phyloP scores from a whole-genome alignment of 1,140 invertebrate species.

The Subanguina moxae region DNA sequence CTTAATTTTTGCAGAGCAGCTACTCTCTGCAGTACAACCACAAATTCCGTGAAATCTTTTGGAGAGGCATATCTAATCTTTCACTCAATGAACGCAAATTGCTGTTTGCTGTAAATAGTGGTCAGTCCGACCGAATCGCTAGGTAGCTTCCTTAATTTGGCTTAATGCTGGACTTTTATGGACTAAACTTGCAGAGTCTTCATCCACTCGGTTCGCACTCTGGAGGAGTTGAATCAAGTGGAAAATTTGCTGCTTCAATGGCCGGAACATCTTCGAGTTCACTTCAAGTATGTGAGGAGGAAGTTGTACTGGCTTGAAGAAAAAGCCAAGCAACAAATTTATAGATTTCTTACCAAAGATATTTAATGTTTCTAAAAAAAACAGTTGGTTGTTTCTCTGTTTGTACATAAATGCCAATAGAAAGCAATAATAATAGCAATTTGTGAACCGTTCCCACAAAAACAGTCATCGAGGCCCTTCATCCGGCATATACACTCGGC shows the following conservation, averaged over 20 bases:
- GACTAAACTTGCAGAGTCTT: conserved; percentile 15
- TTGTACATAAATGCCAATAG: too few species aligned
- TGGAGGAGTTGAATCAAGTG: conserved; percentile 42
- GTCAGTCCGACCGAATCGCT: conserved; percentile 41
- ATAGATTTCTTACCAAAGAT: conserved; percentile 17
- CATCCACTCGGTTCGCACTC: conserved; percentile 45
- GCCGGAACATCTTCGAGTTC: conserved; percentile 35
- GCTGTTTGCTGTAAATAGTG: conserved; percentile 53
- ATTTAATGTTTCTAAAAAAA: not conserved
- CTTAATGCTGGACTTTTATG: conserved; percentile 7
- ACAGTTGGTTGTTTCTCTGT: too few species aligned
- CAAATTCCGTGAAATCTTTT: conserved; percentile 51
- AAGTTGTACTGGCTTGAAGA: conserved; percentile 39
- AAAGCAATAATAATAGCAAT: too few species aligned
- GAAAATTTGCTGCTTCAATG: conserved; percentile 28
- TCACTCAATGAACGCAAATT: conserved; percentile 40
- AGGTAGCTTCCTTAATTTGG: not conserved
- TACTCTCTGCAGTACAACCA: conserved; percentile 53
- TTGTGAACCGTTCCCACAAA: too few species aligned
- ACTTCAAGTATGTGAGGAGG: conserved; percentile 34
- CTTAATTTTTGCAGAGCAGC: conserved; percentile 14
- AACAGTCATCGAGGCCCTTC: too few species aligned
- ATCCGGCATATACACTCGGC: too few species aligned
- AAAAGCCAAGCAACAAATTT: conserved; percentile 31
- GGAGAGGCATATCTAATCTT: conserved; percentile 39